Evolutionary conservation across 2,113 vertebrate genomes (phyloP).

Genomic region (Cryptomyrus ogoouensis): DNA sequence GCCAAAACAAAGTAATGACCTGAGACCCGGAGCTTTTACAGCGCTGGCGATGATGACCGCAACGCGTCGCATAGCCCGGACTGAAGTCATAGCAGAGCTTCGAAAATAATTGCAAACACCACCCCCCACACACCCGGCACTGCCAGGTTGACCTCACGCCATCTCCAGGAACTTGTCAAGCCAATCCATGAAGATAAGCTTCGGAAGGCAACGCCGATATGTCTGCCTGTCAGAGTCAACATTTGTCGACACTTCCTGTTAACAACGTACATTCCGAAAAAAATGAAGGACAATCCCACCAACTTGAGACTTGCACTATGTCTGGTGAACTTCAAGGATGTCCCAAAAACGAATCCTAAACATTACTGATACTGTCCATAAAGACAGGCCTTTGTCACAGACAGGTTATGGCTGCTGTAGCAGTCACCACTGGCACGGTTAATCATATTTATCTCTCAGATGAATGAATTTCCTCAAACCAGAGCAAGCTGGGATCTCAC

Average conservation of each 20-base stretch:
- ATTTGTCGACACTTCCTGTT: not conserved
- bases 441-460: not conserved
- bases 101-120: slow-evolving; percentile 42
- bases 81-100: slow-evolving; percentile 29
- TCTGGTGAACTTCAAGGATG: not conserved
- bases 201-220: not conserved
- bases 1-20: slow-evolving; percentile 5
- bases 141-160: not conserved
- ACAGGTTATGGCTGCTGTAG: not conserved
- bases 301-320: not conserved
- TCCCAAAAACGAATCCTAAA: not conserved
- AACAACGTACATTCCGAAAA: not conserved
- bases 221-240: not conserved
- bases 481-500: not conserved
- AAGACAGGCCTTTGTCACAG: not conserved
- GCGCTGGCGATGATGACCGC: slow-evolving; percentile 15
- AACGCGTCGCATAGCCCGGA: not conserved
- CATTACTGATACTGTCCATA: not conserved
- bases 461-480: not conserved
- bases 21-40: slow-evolving; percentile 9
- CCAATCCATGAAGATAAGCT: not conserved
- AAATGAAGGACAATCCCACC: not conserved
- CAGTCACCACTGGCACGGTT: not conserved
- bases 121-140: slow-evolving; percentile 5
- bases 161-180: slow-evolving; percentile 21